Evolutionary conservation across 2,797 vertebrate species (phyloP), one percentile per base, ranked within the genome.

Genomic region (Pelobates cultripes): DNA sequence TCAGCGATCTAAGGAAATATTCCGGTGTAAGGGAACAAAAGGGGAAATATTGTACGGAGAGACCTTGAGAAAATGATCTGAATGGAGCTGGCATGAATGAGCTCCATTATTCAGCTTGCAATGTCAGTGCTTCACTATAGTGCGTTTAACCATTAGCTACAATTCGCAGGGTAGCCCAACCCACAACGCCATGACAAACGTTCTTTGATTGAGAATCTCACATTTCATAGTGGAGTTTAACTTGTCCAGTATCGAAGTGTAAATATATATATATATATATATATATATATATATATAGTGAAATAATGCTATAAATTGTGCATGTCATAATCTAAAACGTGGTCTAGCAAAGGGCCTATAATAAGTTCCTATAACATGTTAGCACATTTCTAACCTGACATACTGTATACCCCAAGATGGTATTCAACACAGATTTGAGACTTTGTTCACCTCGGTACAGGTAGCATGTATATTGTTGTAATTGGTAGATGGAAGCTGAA

Each of bases 61-160:
- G 73, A 79, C 82, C 82, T 84, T 84, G 82, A 84, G 82, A 84
- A 84, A 79, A 79, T 84, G 57, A 84, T 84, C 72, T 84, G 77
- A 84, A 84, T 79, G 72, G 77, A 70, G 53, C 41, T 66, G 44
- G 55, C 72, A 75, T 84, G 82, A 84, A 84, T 75, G 82, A 64
- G 67, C 51, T 15, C 77, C 47, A 84, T 84, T 84, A 67, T 84
- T 71, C 43, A 41, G 60, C 53, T 40, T 53, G 55, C 70, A 55
- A 55, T 83, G 71, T 83, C 72, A 70, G 55, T 28, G 64, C 61
- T 77, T 60, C 9, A 44, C 80, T 82, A 82, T 82, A 73, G 63
- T 73, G 55, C 69, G 2, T 42, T 74, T 69, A 78, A 63, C 72
- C 47, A 57, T 9, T 57, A 55, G 60, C 69, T 42, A 82, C 80